phyloP scores from a whole-genome alignment of 92 coral and sea anemone genomes.

The Porites rus region DNA sequence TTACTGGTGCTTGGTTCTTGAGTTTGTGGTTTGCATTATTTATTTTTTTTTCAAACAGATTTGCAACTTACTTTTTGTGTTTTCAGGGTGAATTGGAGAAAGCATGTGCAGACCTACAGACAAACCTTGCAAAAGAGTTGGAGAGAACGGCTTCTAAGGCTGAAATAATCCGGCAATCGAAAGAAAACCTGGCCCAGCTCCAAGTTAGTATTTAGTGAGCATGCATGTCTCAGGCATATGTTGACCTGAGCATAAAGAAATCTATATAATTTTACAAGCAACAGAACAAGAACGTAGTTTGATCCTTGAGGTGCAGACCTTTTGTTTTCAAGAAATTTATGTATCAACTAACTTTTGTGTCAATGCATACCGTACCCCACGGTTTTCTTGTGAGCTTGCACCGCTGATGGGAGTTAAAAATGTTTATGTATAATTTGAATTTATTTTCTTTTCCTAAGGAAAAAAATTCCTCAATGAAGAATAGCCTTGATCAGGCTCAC shows the following conservation, averaged over 20 bases:
- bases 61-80: background rate
- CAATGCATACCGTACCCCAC: background rate
- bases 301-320: background rate
- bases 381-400: background rate
- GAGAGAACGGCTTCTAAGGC: slow-evolving; percentile 26
- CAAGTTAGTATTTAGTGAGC: slow-evolving; percentile 2
- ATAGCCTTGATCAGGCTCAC: slow-evolving; percentile 50
- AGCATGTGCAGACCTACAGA: slow-evolving; percentile 27
- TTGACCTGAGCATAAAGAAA: too few species aligned
- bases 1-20: too few species aligned
- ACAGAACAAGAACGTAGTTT: background rate
- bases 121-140: slow-evolving; percentile 28
- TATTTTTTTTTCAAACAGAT: too few species aligned
- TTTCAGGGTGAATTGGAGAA: slow-evolving; percentile 32
- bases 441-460: slow-evolving; percentile 35
- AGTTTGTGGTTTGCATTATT: too few species aligned
- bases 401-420: background rate
- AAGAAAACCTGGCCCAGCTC: slow-evolving; percentile 23
- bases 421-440: too few species aligned
- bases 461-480: slow-evolving; percentile 41
- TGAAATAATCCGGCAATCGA: slow-evolving; percentile 30
- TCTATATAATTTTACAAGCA: too few species aligned
- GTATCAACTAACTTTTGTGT: background rate
- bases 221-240: background rate
- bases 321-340: background rate